Evolutionary conservation across 2,113 vertebrate genomes (phyloP), one percentile per base, ranked within the genome.

Genomic region (Corydoras sp.): DNA sequence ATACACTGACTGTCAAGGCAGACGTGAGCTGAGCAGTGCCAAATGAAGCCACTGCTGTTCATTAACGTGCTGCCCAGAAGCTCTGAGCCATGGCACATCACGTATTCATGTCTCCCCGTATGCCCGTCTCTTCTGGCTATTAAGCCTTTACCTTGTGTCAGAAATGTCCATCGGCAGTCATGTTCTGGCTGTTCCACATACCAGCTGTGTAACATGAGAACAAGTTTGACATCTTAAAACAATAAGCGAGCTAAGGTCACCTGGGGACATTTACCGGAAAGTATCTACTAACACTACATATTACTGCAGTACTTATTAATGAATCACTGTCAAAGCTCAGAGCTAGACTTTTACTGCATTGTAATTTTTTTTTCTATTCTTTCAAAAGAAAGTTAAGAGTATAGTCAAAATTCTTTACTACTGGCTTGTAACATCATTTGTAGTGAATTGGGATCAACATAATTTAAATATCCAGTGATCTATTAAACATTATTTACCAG

Each of bases 111-210:
- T 72, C 75, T 73, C 65, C 60, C 71, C 65, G 54, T 69, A 70
- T 73, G 76, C 73, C 76, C 66, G 24, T 69, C 76, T 77, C 62
- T 56, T 68, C 71, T 74, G 76, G 76, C 73, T 71, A 77, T 77
- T 77, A 77, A 77, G 71, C 64, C 71, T 73, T 73, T 56, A 66
- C 71, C 54, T 71, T 50, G 56, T 77, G 76, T 70, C 71, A 73
- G 71, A 63, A 50, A 73, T 70, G 71, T 73, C 76, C 71, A 74
- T 69, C 54, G 68, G 66, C 55, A 55, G 66, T 56, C 3, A 9
- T 69, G 72, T 59, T 24, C 54, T 62, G 59, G 65, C 58, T 50
- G 4, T 60, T 35, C 13, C 6, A 24, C 9, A 4, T 68, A 67
- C 64, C 58, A 59, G 12, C 53, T 68, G 64, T 61, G 65, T 53